Evolutionary conservation across 1,140 invertebrate genomes (phyloP), one percentile per base, ranked within the genome.

Genomic region (Hermetia illucens): DNA sequence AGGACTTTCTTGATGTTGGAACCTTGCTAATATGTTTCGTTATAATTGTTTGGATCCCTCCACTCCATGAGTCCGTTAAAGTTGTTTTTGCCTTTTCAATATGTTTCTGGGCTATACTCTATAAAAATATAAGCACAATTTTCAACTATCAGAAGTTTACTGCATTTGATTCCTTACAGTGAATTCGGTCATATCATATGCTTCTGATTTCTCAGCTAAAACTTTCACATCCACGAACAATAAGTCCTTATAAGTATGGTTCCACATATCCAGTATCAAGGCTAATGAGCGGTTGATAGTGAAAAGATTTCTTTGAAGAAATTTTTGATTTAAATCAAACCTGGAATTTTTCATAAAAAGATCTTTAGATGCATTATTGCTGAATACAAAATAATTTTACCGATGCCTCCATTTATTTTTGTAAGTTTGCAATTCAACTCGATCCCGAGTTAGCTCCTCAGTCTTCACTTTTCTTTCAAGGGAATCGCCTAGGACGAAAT

Each of bases 401-500:
- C 53, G 55, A 58, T 59, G 59, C 9, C 54, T 44, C 52, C 53
- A 60, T 18, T 53, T 53, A 34, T 53, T 56, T 20, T 49, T 51
- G 22, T 55, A 40, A 4, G 27, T 24, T 16, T 48, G 66, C 13
- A 81, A 52, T 53, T 85, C 79, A 40, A 59, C 51, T 41, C 72
- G 65, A 19, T 71, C 56, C 0, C 64, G 53, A 15, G 8, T 10
- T 24, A 5, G 4, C 25, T 34, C 22, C 19, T 34, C n/a, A 9
- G 13, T 25, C 15, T 36, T 6, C 31, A 32, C 5, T 30, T 31
- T 19, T 41, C 33, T 18, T 30, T 29, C 17, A 45, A 30, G n/a
- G 10, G 81, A 75, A 62, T 90, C 81, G 51, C 77, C 75, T 2
- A 94, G 61, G 3, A 90, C 85, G 61, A 87, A 93, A 64, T 93